Evolutionary conservation across 2,113 vertebrate species (phyloP).

Genomic region (Lepus timidus): DNA sequence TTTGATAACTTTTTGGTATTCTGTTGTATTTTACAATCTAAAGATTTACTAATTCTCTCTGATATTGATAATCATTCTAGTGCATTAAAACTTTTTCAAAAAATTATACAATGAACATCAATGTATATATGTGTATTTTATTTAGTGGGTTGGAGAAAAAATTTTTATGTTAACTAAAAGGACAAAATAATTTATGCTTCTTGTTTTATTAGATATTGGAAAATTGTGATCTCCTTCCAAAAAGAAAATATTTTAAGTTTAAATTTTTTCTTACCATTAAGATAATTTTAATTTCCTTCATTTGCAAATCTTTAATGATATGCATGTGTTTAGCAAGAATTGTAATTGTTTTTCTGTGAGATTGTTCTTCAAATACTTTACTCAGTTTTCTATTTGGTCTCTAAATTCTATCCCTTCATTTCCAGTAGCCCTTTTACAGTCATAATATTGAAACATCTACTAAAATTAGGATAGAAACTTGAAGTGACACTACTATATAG

Average conservation of each 20-base stretch:
- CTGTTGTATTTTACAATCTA: neutral
- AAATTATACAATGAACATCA: neutral
- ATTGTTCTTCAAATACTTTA: neutral
- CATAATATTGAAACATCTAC: neutral
- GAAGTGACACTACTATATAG: neutral
- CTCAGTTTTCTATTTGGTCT: neutral
- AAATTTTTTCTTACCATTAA: neutral
- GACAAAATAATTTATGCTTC: neutral
- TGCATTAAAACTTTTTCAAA: neutral
- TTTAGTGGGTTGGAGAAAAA: neutral
- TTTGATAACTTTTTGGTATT: neutral
- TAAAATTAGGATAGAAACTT: neutral
- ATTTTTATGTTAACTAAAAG: neutral
- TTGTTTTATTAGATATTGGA: neutral
- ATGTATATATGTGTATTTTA: neutral
- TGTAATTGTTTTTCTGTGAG: neutral
- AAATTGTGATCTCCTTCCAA: neutral
- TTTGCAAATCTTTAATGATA: neutral
- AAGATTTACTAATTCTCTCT: neutral
- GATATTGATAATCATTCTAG: neutral
- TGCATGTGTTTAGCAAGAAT: neutral
- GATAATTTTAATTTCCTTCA: neutral
- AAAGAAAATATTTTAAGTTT: neutral
- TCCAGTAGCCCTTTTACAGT: neutral
- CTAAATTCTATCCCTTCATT: neutral